Percentiles rank a stretch among this genome's conserved stretches.
These are phyloP conservation scores for Eulemur coronatus DNA, from an alignment of 2,797 vertebrate genomes.

Conservation along the genomic window DNA sequence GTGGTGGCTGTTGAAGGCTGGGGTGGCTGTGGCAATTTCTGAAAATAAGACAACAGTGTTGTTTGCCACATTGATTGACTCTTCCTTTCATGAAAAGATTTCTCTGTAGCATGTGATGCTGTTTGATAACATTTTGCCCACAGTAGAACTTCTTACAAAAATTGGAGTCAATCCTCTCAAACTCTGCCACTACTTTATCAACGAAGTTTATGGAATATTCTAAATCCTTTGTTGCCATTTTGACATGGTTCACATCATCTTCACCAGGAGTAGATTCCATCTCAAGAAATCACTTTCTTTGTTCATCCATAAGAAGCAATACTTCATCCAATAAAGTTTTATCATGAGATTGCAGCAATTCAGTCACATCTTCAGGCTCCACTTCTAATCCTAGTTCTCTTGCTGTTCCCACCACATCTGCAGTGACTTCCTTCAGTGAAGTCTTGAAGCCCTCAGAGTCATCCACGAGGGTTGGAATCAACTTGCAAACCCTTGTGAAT, in stretches of 20 bases:
- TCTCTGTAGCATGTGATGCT: not conserved
- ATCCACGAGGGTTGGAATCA: not conserved
- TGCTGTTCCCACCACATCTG: not conserved
- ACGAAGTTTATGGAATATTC: not conserved
- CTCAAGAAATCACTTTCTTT: not conserved
- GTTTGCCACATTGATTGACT: not conserved
- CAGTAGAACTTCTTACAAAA: not conserved
- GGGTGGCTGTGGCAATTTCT: not conserved
- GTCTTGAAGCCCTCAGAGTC: not conserved
- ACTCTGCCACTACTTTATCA: not conserved
- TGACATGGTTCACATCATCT: not conserved
- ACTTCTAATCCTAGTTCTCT: not conserved
- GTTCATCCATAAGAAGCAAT: not conserved
- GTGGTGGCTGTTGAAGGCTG: not conserved
- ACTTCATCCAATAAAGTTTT: not conserved
- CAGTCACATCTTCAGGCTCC: not conserved
- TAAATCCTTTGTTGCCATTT: not conserved
- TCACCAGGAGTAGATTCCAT: not conserved
- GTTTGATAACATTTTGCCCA: not conserved
- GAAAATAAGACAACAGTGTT: not conserved
- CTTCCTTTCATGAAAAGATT: not conserved
- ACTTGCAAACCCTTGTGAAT: not conserved
- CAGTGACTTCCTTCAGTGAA: not conserved
- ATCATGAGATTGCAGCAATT: not conserved
- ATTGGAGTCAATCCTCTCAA: not conserved